Percentiles rank a stretch among this genome's conserved stretches.
phyloP scores from a whole-genome alignment of 2,113 vertebrate species.

The Bos taurus region ARS-UCD2.0 NC_037328.1:62680001-62680500 shows the following conservation, averaged over 20 bases:
- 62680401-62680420: background rate
- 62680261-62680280: background rate
- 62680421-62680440: background rate
- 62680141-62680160: background rate
- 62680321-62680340: background rate
- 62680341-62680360: background rate
- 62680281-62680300: background rate
- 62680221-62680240: background rate
- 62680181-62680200: background rate
- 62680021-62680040: background rate
- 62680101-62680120: background rate
- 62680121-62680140: background rate
- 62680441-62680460: background rate
- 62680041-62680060: background rate
- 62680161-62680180: background rate
- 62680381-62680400: background rate
- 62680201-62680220: background rate
- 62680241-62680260: background rate
- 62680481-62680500: background rate
- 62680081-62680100: background rate
- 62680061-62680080: background rate
- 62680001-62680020: background rate
- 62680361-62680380: background rate
- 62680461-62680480: background rate
- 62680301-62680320: background rate